These are phyloP conservation scores for Nettapus auritus DNA, from an alignment of 2,113 vertebrate genomes.

Conservation along the genomic window DNA sequence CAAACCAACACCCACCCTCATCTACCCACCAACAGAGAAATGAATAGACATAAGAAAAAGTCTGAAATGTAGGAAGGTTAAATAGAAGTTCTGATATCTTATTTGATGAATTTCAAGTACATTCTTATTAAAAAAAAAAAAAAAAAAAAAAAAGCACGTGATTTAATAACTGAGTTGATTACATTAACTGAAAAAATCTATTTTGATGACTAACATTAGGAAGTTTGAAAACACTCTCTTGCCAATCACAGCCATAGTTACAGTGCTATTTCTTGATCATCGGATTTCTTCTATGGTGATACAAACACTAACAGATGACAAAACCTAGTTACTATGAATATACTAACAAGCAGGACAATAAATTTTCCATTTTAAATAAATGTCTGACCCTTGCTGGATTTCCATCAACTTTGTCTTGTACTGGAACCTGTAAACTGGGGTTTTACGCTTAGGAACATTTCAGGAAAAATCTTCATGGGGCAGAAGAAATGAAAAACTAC, in stretches of 20 bases:
- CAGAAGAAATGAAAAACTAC: neutral
- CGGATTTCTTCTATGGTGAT: fast-evolving
- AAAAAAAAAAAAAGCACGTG: neutral
- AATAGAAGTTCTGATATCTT: neutral
- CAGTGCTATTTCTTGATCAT: neutral
- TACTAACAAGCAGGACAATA: neutral
- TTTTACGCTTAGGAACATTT: neutral
- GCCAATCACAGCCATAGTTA: neutral
- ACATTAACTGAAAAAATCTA: neutral
- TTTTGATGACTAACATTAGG: neutral
- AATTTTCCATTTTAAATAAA: neutral
- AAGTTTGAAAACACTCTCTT: neutral
- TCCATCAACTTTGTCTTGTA: neutral
- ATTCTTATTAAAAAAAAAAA: slow-evolving; percentile 28
- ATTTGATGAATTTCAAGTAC: neutral
- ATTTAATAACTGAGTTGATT: neutral
- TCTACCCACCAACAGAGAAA: neutral
- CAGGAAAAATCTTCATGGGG: neutral
- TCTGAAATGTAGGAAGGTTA: neutral
- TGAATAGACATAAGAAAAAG: slow-evolving; percentile 25
- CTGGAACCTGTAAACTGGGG: neutral
- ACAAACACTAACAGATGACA: neutral
- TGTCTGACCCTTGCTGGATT: neutral
- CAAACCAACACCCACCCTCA: neutral
- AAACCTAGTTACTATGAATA: neutral